These are phyloP conservation scores for Ctenopoma multispine DNA, from an alignment of 2,797 vertebrate genomes.

Conservation along the genomic window DNA sequence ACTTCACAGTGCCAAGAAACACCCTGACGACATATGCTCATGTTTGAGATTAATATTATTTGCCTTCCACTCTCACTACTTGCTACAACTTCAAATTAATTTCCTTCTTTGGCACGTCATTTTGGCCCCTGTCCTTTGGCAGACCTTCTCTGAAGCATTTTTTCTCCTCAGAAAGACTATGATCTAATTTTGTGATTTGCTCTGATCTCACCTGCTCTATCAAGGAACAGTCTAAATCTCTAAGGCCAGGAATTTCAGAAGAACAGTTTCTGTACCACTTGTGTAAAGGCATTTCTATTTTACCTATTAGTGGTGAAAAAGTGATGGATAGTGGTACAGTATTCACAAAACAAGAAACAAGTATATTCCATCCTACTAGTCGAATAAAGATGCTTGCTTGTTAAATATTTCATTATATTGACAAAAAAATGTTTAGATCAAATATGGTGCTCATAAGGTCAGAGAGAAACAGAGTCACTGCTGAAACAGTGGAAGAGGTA, in stretches of 20 bases:
- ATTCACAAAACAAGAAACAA: neutral
- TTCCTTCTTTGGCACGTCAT: slow-evolving; percentile 66
- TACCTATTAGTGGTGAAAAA: slow-evolving; percentile 5
- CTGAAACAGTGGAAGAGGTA: slow-evolving; percentile 53
- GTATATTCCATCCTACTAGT: neutral
- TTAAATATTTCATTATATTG: slow-evolving; percentile 28
- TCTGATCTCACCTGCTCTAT: slow-evolving; percentile 49
- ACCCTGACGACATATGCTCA: slow-evolving; percentile 70
- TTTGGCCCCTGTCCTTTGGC: slow-evolving; percentile 74
- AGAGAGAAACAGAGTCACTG: slow-evolving; percentile 26
- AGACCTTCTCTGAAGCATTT: slow-evolving; percentile 54
- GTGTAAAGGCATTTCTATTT: slow-evolving; percentile 12
- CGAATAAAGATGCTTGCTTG: neutral
- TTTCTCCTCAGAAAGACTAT: slow-evolving; percentile 46
- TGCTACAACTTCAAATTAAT: slow-evolving; percentile 76
- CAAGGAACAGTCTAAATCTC: slow-evolving; percentile 34
- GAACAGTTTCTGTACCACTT: slow-evolving; percentile 7
- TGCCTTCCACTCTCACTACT: slow-evolving; percentile 66
- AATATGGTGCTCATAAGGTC: slow-evolving; percentile 16
- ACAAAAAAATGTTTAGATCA: slow-evolving; percentile 8
- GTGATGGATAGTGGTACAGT: neutral
- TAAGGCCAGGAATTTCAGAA: slow-evolving; percentile 2
- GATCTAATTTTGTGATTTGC: slow-evolving; percentile 60
- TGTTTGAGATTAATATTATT: slow-evolving; percentile 74
- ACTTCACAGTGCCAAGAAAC: slow-evolving; percentile 69